Evolutionary conservation across 2,113 vertebrate species (phyloP).

Genomic region (human): GRCh38 chr5:148543501-148544000

Average conservation of each 20-base stretch:
- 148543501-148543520: neutral
- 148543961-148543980: neutral
- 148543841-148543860: neutral
- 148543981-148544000: neutral
- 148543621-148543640: neutral
- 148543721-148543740: neutral
- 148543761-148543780: neutral
- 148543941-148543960: neutral
- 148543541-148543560: neutral
- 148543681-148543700: neutral
- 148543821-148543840: neutral
- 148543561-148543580: neutral
- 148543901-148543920: neutral
- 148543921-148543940: neutral
- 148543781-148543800: neutral
- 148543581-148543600: neutral
- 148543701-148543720: neutral
- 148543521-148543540: neutral
- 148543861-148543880: neutral
- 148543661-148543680: neutral
- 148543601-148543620: neutral
- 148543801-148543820: neutral
- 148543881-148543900: neutral
- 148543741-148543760: neutral
- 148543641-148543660: neutral